Percentiles rank a stretch among this genome's conserved stretches.
Evolutionary conservation across 2,888 invertebrate species (phyloP).

Genomic region (Aleiodes alternator): DNA sequence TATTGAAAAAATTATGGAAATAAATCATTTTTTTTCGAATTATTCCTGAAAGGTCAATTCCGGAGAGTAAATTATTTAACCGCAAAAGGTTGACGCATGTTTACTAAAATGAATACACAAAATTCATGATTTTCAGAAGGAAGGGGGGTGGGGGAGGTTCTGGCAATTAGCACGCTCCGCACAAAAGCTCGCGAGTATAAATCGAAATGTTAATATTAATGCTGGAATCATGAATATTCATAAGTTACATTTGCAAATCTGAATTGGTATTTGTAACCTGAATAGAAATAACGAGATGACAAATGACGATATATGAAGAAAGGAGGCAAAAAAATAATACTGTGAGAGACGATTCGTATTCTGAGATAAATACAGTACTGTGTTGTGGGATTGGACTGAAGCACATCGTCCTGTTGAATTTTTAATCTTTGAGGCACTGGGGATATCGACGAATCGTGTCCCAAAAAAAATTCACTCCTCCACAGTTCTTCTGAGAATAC

Average conservation of each 20-base stretch:
- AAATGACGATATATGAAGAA: constrained; percentile 1
- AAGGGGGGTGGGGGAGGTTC: too few relatives aligned
- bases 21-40: too few relatives aligned
- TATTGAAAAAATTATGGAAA: too few relatives aligned
- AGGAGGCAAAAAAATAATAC: not conserved
- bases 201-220: constrained; percentile 34
- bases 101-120: not conserved
- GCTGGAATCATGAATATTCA: constrained; percentile 19
- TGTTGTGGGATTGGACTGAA: too few relatives aligned
- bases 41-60: too few relatives aligned
- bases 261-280: constrained; percentile 4
- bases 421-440: too few relatives aligned
- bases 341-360: not conserved
- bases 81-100: not conserved
- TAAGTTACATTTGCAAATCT: not conserved
- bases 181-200: constrained; percentile 11
- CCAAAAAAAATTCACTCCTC: too few relatives aligned
- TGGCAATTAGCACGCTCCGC: constrained; percentile 8
- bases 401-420: too few relatives aligned
- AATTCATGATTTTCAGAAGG: constrained; percentile 6
- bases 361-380: not conserved
- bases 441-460: too few relatives aligned
- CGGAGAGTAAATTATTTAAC: not conserved
- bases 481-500: too few relatives aligned
- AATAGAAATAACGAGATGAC: not conserved